Evolutionary conservation across 2,113 vertebrate genomes (phyloP), one percentile per base, ranked within the genome.

Genomic region (Rhodinocichla rosea): DNA sequence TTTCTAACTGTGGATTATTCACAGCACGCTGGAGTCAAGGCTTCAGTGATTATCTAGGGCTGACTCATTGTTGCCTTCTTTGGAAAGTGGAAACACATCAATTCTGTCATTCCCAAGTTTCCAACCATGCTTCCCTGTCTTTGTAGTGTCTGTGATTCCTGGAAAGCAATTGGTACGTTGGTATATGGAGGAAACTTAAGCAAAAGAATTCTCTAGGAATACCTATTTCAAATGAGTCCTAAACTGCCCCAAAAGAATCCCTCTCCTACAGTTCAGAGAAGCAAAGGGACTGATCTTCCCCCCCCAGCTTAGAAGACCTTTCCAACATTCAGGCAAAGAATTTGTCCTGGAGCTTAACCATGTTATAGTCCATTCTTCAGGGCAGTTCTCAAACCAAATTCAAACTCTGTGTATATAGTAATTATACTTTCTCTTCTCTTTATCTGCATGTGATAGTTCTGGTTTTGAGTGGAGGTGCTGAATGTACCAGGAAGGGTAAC

Each of bases 1-100:
- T 96, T 86, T 49, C 89, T 81, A 45, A 11, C 80, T 90, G 30
- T 7, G 39, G 70, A 63, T 91, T 89, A 94, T 85, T 94, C 87
- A 83, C 47, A 67, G 65, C 35, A 35, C 3, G 6, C 16, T 17
- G 56, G 76, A 91, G 85, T 95, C 92, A 95, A 95, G 90, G 87
- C 76, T 94, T 55, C 77, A 13, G 62, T 45, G 57, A 64, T 96
- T 89, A 83, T 75, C 42, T 57, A 44, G 85, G 82, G 52, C 74
- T 93, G 76, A 79, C 24, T 95, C 83, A 60, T 77, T 62, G 79
- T 69, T 90, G 63, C 39, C 69, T 40, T 52, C 87, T 86, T 83
- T 71, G 75, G 86, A 83, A 77, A 94, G 64, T 30, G 28, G 56
- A 88, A 95, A 55, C 15, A 3, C 39, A 52, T 64, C 44, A 49